phyloP scores from a whole-genome alignment of 2,797 vertebrate genomes.

The Chaunax sp. region DNA sequence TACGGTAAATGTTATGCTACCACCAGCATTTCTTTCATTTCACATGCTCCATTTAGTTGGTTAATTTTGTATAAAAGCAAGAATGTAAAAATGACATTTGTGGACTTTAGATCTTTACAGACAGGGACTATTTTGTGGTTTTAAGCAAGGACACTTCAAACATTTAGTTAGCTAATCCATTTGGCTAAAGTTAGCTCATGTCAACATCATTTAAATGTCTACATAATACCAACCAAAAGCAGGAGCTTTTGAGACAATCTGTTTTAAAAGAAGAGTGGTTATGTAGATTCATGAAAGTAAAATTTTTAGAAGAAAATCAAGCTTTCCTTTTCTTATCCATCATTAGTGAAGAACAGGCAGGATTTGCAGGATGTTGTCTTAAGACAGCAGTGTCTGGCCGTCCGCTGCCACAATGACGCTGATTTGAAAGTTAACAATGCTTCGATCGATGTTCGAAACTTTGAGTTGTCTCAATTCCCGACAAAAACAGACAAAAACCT shows the following conservation, averaged over 20 bases:
- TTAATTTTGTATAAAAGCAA: too few species aligned
- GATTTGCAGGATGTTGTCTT: background rate
- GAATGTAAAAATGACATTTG: too few species aligned
- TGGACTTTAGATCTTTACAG: too few species aligned
- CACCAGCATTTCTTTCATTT: too few species aligned
- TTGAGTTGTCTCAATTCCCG: background rate
- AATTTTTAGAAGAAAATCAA: too few species aligned
- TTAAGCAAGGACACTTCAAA: too few species aligned
- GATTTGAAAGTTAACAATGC: background rate
- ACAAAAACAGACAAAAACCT: slow-evolving; percentile 34
- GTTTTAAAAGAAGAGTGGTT: background rate
- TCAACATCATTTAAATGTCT: too few species aligned
- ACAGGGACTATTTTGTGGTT: too few species aligned
- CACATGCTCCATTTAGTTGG: too few species aligned
- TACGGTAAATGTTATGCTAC: too few species aligned
- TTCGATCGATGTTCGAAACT: background rate
- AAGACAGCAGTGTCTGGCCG: background rate
- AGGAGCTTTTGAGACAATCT: background rate
- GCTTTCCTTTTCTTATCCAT: background rate
- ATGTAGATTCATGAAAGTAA: too few species aligned
- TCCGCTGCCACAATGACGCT: background rate
- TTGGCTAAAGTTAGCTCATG: background rate
- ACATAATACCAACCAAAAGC: background rate
- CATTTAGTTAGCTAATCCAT: too few species aligned
- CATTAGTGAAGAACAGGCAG: background rate